Percentiles rank a stretch among this genome's conserved stretches.
Conservation (phyloP, 2,888 invertebrate genomes). For the Drosophila bunnanda region DNA sequence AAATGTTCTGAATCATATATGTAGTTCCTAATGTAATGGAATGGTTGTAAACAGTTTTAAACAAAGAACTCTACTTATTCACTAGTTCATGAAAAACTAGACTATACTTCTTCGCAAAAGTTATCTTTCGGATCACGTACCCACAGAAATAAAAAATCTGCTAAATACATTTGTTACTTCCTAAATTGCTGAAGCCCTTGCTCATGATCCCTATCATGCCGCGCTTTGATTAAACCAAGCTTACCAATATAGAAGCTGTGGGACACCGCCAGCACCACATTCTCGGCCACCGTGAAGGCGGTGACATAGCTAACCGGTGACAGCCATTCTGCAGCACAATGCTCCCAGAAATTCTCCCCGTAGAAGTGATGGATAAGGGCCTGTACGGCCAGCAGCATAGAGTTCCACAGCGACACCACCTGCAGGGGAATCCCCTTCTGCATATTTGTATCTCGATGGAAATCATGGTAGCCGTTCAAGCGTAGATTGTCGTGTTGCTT, state of each 20-base stretch:
- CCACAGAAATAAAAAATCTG: neutral
- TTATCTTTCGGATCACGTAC: neutral
- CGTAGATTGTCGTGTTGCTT: conserved; percentile 87
- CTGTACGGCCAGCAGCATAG: conserved; percentile 86
- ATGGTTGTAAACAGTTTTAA: neutral
- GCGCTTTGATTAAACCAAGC: neutral
- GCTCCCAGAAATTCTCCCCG: conserved; percentile 85
- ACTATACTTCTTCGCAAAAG: no score
- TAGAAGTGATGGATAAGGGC: conserved; percentile 87
- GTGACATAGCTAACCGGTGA: conserved; percentile 87
- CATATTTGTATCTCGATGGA: conserved; percentile 87
- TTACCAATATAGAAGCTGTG: conserved; percentile 86
- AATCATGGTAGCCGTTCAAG: conserved; percentile 89
- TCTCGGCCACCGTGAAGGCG: conserved; percentile 86
- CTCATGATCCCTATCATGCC: no score
- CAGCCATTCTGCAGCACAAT: conserved; percentile 85
- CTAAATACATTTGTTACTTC: no score
- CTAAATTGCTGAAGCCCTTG: neutral
- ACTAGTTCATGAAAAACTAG: neutral
- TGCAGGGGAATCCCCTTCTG: conserved; percentile 87
- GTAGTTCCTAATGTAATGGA: neutral
- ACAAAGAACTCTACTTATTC: neutral
- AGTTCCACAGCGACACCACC: conserved; percentile 88
- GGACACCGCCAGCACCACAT: conserved; percentile 85
- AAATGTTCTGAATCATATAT: neutral